Percentiles rank a stretch among this genome's conserved stretches.
phyloP scores from a whole-genome alignment of 2,113 vertebrate genomes.

The Cephalopterus ornatus region DNA sequence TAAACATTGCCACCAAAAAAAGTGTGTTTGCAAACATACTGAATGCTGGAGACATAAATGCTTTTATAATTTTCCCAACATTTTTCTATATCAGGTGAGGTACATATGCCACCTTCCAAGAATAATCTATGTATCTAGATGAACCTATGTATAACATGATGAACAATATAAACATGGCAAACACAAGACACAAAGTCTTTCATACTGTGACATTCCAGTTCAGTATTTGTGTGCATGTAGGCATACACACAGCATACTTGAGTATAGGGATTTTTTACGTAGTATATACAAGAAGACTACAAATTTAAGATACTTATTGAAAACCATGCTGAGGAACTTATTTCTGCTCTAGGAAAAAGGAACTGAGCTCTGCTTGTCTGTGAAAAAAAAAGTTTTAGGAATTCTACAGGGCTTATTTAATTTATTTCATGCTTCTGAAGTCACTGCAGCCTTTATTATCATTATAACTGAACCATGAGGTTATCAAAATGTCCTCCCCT shows the following conservation, averaged over 20 bases:
- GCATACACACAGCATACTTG: accelerated
- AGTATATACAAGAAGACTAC: not conserved
- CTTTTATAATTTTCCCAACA: not conserved
- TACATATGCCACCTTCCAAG: not conserved
- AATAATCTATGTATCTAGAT: not conserved
- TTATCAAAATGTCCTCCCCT: not conserved
- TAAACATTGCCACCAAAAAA: not conserved
- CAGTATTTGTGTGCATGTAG: not conserved
- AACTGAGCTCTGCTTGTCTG: not conserved
- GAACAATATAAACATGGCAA: not conserved
- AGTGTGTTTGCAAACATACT: not conserved
- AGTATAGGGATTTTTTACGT: not conserved
- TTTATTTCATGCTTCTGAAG: not conserved
- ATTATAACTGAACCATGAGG: not conserved
- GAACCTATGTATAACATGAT: not conserved
- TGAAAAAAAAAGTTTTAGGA: not conserved
- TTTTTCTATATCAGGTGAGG: not conserved
- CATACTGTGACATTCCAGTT: not conserved
- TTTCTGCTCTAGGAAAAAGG: not conserved
- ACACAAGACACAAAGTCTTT: not conserved
- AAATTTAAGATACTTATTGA: not conserved
- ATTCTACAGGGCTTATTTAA: not conserved
- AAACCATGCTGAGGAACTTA: not conserved
- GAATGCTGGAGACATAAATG: not conserved
- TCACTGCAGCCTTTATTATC: not conserved